These are phyloP conservation scores for Pararge aegeria DNA, from an alignment of 1,140 invertebrate species.

Conservation along the genomic window DNA sequence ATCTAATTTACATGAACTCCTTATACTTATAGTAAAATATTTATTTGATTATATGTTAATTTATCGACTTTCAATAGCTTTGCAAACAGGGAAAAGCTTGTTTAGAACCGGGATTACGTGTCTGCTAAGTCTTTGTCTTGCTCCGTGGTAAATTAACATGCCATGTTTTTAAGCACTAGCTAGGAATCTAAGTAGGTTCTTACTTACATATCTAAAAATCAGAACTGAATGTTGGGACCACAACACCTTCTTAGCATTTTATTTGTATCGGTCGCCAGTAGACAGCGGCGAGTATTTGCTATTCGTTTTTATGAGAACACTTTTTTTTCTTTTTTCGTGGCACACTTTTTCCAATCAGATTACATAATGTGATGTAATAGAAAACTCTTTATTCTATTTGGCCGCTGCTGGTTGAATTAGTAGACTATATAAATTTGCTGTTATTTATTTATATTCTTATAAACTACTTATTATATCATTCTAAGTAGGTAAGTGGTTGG, in stretches of 20 bases:
- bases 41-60: too few relatives aligned
- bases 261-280: conserved; percentile 3
- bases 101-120: too few relatives aligned
- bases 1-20: too few relatives aligned
- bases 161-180: too few relatives aligned
- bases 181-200: too few relatives aligned
- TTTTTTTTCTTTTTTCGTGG: conserved; percentile 53
- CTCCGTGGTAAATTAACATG: too few relatives aligned
- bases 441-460: conserved; percentile 20
- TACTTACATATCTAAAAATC: not conserved
- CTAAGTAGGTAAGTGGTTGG: not conserved
- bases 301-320: conserved; percentile 33
- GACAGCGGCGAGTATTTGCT: conserved; percentile 17
- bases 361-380: conserved; percentile 57
- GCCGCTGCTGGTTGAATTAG: conserved; percentile 5
- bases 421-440: conserved; percentile 11
- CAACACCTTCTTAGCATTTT: not conserved
- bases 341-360: conserved; percentile 58
- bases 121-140: too few relatives aligned
- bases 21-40: too few relatives aligned
- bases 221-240: not conserved
- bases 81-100: too few relatives aligned
- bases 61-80: too few relatives aligned
- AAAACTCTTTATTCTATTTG: conserved; percentile 8
- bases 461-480: not conserved